phyloP scores from a whole-genome alignment of 2,888 invertebrate species.

The Philereme transversata region DNA sequence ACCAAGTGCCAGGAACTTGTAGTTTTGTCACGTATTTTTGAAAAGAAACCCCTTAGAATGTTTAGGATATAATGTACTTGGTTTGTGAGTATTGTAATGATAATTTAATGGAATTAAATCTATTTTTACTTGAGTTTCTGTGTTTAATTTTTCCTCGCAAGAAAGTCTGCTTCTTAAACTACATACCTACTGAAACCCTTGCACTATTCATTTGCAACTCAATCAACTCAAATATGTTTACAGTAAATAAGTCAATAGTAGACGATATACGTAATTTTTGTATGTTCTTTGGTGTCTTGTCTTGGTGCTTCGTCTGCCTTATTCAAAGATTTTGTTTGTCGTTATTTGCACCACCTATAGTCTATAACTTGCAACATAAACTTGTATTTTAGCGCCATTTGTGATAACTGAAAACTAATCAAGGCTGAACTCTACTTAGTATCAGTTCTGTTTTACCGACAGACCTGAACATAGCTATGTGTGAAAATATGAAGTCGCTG shows the following conservation, averaged over 20 bases:
- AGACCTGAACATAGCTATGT: background rate
- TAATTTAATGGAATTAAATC: slow-evolving; percentile 64
- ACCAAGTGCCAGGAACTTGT: slow-evolving; percentile 56
- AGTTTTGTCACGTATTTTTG: slow-evolving; percentile 43
- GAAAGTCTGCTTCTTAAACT: background rate
- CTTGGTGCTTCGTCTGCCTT: too few species aligned
- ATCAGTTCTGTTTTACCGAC: slow-evolving; percentile 17
- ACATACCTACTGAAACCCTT: background rate
- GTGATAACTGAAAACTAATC: background rate
- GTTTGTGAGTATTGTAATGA: slow-evolving; percentile 59
- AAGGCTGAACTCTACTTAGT: background rate
- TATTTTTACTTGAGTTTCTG: slow-evolving; percentile 65
- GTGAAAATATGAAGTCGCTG: too few species aligned
- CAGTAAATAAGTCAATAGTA: too few species aligned
- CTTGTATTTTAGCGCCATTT: slow-evolving; percentile 13
- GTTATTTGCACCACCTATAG: background rate
- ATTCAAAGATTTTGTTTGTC: background rate
- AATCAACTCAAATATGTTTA: too few species aligned
- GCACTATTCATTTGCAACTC: too few species aligned
- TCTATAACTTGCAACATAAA: background rate
- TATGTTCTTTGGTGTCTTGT: too few species aligned
- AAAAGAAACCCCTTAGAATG: slow-evolving; percentile 49
- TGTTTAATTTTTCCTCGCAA: slow-evolving; percentile 11
- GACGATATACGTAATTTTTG: too few species aligned
- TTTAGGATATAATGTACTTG: slow-evolving; percentile 49